Evolutionary conservation across 2,113 vertebrate genomes (phyloP).

Genomic region (Fulmarus glacialis): DNA sequence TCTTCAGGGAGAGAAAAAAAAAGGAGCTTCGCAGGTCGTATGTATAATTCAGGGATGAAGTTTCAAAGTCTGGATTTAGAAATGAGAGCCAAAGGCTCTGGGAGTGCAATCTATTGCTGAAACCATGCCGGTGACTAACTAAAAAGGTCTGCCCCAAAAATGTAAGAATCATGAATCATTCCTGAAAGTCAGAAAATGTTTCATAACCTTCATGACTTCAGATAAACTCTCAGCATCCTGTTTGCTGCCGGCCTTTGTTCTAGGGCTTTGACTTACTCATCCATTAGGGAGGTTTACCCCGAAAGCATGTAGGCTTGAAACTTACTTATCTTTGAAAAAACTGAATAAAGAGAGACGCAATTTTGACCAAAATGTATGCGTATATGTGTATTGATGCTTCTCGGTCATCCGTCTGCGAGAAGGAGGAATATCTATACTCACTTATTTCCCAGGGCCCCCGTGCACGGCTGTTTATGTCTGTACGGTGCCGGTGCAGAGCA

Average conservation of each 20-base stretch:
- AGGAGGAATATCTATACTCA: background rate
- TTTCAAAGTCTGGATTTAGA: background rate
- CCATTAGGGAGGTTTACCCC: background rate
- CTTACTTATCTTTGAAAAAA: background rate
- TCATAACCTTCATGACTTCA: background rate
- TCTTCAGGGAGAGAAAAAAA: background rate
- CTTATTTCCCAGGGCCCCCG: background rate
- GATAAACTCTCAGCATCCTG: slow-evolving; percentile 17
- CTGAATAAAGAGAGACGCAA: fast-evolving
- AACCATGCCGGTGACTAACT: background rate
- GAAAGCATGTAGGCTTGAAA: background rate
- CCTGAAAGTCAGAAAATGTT: background rate
- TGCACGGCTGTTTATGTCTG: fast-evolving
- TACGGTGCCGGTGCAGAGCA: background rate
- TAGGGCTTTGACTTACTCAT: background rate
- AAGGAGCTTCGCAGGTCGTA: background rate
- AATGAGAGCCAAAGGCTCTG: background rate
- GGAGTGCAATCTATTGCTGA: background rate
- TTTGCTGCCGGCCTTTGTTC: background rate
- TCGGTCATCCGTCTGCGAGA: fast-evolving
- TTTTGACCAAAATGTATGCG: fast-evolving
- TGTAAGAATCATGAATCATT: background rate
- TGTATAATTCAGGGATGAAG: background rate
- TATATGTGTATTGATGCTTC: background rate
- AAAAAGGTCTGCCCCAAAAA: background rate